Conservation (phyloP, 2,888 invertebrate species). For the Melangyna quadrimaculata region DNA sequence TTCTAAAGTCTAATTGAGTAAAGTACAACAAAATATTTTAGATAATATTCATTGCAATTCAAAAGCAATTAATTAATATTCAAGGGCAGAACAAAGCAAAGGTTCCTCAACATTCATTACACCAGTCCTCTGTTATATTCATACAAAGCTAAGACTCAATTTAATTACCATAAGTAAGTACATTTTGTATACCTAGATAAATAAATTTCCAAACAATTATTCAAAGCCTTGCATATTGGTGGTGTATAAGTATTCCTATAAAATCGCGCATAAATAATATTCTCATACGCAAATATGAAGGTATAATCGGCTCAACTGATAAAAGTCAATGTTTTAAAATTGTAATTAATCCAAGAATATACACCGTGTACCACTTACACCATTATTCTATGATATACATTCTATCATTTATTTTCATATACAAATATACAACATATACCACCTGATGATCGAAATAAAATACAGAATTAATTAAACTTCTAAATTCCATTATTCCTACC, state of each 20-base stretch:
- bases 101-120: not conserved
- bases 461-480: constrained; percentile 31
- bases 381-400: not conserved
- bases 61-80: not conserved
- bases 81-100: not conserved
- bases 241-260: not conserved
- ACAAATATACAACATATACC: not conserved
- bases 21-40: too few relatives aligned
- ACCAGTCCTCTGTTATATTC: not conserved
- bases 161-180: not conserved
- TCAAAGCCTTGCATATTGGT: not conserved
- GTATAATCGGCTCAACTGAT: constrained; percentile 2
- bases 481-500: not conserved
- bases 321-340: not conserved
- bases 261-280: not conserved
- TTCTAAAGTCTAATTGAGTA: too few relatives aligned
- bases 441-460: constrained; percentile 21
- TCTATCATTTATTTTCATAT: not conserved
- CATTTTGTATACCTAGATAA: not conserved
- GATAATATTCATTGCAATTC: not conserved
- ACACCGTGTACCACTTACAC: not conserved
- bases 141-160: not conserved
- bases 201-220: constrained; percentile 2
- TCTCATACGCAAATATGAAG: not conserved
- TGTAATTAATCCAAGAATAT: not conserved